phyloP scores from a whole-genome alignment of 2,888 invertebrate genomes.

The Phlogophora meticulosa region DNA sequence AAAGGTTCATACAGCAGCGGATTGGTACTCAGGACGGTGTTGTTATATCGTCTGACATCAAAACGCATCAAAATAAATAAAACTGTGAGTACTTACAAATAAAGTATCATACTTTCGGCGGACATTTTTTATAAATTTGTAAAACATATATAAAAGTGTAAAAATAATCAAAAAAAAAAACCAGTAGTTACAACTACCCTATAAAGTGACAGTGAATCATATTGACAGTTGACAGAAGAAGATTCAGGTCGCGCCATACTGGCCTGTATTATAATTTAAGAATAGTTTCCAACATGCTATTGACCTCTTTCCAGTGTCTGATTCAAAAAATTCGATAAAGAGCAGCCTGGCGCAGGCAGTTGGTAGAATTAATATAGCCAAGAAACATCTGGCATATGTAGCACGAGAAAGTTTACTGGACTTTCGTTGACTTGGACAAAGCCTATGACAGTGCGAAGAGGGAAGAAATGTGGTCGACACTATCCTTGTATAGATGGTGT shows the following conservation, averaged over 20 bases:
- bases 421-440: too few relatives aligned
- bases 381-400: too few relatives aligned
- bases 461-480: too few relatives aligned
- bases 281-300: neutral
- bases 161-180: neutral
- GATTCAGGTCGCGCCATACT: neutral
- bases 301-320: conserved; percentile 10
- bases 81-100: conserved; percentile 30
- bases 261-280: neutral
- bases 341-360: too few relatives aligned
- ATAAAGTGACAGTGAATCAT: neutral
- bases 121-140: conserved; percentile 25
- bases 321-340: too few relatives aligned
- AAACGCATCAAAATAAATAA: conserved; percentile 9
- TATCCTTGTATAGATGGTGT: too few relatives aligned
- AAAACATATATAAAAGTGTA: conserved; percentile 4
- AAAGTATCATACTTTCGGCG: conserved; percentile 3
- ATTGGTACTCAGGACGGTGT: neutral
- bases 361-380: too few relatives aligned
- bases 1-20: too few relatives aligned
- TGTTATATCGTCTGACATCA: neutral
- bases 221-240: neutral
- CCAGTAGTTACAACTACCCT: neutral
- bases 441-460: too few relatives aligned
- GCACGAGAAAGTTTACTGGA: too few relatives aligned